Percentiles rank a stretch among this genome's conserved stretches.
These are phyloP conservation scores for Hycleus phaleratus DNA, from an alignment of 1,140 invertebrate species.

Conservation along the genomic window DNA sequence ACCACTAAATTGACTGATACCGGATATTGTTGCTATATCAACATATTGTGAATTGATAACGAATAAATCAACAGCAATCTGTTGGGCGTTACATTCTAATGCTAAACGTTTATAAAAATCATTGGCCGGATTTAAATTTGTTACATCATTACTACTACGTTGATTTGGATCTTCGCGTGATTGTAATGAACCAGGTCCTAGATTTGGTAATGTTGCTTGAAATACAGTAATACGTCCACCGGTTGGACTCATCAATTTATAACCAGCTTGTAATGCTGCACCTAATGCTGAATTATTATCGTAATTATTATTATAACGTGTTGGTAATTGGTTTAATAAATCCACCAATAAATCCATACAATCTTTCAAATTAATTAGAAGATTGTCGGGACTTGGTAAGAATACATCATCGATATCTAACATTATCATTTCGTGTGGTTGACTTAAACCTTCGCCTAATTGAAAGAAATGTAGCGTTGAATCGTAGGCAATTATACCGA, in stretches of 20 bases:
- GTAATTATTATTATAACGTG: slow-evolving; percentile 63
- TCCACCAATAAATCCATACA: slow-evolving; percentile 71
- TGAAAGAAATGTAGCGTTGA: slow-evolving; percentile 90
- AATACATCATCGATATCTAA: slow-evolving; percentile 89
- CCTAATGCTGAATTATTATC: slow-evolving; percentile 79
- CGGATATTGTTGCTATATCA: slow-evolving; percentile 88
- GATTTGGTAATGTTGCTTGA: slow-evolving; percentile 82
- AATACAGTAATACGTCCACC: slow-evolving; percentile 94
- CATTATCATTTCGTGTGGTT: slow-evolving; percentile 88
- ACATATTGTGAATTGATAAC: slow-evolving; percentile 87
- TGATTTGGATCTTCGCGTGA: slow-evolving; percentile 80
- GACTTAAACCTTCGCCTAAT: slow-evolving; percentile 75
- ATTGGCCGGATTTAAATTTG: slow-evolving; percentile 84
- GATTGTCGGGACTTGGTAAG: slow-evolving; percentile 80
- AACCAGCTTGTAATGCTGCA: slow-evolving; percentile 84
- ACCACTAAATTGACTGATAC: slow-evolving; percentile 91
- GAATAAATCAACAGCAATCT: slow-evolving; percentile 95
- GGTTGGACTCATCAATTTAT: slow-evolving; percentile 84
- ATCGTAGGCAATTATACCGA: slow-evolving; percentile 93
- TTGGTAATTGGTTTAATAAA: slow-evolving; percentile 73
- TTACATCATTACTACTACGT: slow-evolving; percentile 64
- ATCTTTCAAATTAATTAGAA: slow-evolving; percentile 89
- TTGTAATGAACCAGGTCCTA: slow-evolving; percentile 82
- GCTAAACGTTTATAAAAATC: slow-evolving; percentile 98
- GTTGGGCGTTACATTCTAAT: slow-evolving; percentile 91